Evolutionary conservation across 2,888 invertebrate species (phyloP), one percentile per base, ranked within the genome.

Genomic region (Halictus quadricinctus): DNA sequence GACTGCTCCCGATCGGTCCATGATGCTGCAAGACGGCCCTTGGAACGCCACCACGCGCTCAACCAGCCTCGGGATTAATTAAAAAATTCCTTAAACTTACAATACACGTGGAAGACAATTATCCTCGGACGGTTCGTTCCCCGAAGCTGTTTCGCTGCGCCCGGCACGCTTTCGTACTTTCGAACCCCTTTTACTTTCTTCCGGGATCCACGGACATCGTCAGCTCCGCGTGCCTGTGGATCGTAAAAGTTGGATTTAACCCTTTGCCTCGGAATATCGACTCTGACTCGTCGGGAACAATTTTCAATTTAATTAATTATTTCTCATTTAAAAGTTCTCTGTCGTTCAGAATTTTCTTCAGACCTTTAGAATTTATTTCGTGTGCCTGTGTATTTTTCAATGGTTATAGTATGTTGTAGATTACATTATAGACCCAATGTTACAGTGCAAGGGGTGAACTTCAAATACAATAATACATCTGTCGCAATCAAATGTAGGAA

Each of bases 11-110:
- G 78, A 81, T 86, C 80, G 80, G 58, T 48, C 75, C 84, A 50
- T 87, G 86, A 86, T 86, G 87, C 79, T 87, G 87, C 83, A 86
- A 86, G 80, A 86, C 83, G 70, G 70, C 86, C 83, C 86, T 83
- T 83, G 79, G 86, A 78, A 79, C 58, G 66, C 83, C 81, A 79
- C 83, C 66, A 77, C 81, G 84, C 69, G 50, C 43, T 29, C 74
- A 13, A 81, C n/a, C 18, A 74, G 73, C 74, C 58, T 58, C 46
- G n/a, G 75, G 79, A 87, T 87, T 87, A 87, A 87, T 87, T 87
- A 86, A 81, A 87, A 80, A 81, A 87, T 87, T 86, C 86, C 83
- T 83, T 74, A 74, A 83, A 80, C 86, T 82, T 72, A 78, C 74
- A 79, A 58, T 76, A 60, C 81, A 79, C 73, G 75, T 29, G 79